phyloP scores from a whole-genome alignment of 1,140 invertebrate genomes.

The Drosophila arawakana region DNA sequence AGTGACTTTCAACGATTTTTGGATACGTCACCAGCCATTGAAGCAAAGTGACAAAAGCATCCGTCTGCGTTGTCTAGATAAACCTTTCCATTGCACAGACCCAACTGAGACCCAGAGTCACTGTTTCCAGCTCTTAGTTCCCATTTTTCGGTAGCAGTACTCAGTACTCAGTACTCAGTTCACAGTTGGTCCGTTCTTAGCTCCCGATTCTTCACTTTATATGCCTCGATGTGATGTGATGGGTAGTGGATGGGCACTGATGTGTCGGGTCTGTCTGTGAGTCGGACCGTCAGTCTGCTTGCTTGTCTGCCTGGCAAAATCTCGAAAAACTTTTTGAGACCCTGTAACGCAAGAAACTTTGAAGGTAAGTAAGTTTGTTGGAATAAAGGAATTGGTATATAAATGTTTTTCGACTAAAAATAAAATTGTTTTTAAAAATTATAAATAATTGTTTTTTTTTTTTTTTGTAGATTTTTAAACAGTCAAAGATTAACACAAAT shows the following conservation, averaged over 20 bases:
- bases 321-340: constrained; percentile 26
- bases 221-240: constrained; percentile 28
- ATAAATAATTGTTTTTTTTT: no score
- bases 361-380: no score
- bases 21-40: constrained; percentile 50
- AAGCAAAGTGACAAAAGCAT: constrained; percentile 63
- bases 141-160: background rate
- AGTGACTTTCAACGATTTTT: constrained; percentile 80
- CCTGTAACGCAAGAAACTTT: no score
- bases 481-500: no score
- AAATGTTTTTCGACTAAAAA: no score
- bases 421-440: no score
- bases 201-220: constrained; percentile 1
- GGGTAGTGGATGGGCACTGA: constrained; percentile 1
- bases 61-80: constrained; percentile 65
- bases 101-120: no score
- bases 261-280: background rate
- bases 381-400: no score
- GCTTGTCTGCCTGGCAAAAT: constrained; percentile 32
- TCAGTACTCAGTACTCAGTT: background rate
- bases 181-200: background rate
- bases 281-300: constrained; percentile 11
- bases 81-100: constrained; percentile 24
- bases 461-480: no score
- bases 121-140: background rate